Percentiles rank a stretch among this genome's conserved stretches.
phyloP scores from a whole-genome alignment of 2,797 vertebrate species.

The Apodemus agrarius region DNA sequence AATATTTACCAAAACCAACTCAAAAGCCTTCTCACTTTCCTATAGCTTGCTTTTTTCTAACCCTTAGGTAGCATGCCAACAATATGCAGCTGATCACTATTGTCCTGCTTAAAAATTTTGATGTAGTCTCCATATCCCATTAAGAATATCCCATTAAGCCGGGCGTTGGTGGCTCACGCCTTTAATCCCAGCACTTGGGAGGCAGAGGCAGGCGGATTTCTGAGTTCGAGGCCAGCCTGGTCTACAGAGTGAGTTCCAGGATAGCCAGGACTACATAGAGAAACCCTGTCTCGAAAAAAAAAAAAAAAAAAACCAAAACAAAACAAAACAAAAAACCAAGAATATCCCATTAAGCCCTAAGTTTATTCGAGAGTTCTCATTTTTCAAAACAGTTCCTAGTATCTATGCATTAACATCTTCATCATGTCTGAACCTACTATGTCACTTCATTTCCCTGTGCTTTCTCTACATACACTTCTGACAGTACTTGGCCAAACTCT shows the following conservation, averaged over 20 bases:
- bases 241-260: no score
- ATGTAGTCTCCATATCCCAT: neutral
- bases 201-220: no score
- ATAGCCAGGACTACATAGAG: no score
- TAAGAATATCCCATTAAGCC: no score
- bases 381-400: slow-evolving; percentile 19
- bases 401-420: neutral
- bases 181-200: no score
- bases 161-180: no score
- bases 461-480: neutral
- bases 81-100: slow-evolving; percentile 19
- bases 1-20: slow-evolving; percentile 23
- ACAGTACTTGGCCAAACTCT: neutral
- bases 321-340: no score
- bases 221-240: no score
- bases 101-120: slow-evolving; percentile 17
- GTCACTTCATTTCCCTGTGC: neutral
- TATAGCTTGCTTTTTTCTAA: neutral
- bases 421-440: neutral
- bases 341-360: neutral
- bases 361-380: neutral
- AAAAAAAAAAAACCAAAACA: no score
- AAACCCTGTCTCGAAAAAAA: no score
- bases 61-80: neutral
- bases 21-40: slow-evolving; percentile 18